phyloP scores from a whole-genome alignment of 2,113 vertebrate genomes.

The Cyprinodon brontotheroides region DNA sequence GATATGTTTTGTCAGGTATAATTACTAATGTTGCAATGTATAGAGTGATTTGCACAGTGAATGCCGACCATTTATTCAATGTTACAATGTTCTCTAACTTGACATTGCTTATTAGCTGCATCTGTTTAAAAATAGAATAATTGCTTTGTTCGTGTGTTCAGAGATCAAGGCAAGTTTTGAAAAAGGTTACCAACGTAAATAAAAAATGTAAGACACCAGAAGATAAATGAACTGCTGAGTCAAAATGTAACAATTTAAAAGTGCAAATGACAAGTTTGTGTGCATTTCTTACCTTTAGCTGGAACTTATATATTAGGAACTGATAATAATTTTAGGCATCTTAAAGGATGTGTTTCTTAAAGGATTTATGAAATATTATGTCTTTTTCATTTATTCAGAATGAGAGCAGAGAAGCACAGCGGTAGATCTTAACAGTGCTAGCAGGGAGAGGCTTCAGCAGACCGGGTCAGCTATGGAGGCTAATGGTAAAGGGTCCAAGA shows the following conservation, averaged over 20 bases:
- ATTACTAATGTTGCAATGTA: constrained; percentile 44
- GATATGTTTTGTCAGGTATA: constrained; percentile 45
- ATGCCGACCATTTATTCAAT: constrained; percentile 35
- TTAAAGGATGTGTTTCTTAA: no score
- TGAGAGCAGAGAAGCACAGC: no score
- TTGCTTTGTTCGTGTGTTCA: constrained; percentile 2
- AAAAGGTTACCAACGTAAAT: constrained; percentile 15
- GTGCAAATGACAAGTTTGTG: no score
- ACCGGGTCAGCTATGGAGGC: no score
- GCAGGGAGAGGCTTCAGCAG: no score
- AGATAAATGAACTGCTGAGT: not conserved
- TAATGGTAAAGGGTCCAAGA: no score
- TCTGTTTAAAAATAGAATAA: constrained; percentile 15
- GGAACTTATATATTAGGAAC: no score
- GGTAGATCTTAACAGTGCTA: no score
- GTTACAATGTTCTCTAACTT: constrained; percentile 49
- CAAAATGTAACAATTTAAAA: not conserved
- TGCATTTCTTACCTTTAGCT: no score
- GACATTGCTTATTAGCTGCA: constrained; percentile 45
- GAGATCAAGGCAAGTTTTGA: constrained; percentile 4
- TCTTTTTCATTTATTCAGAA: no score
- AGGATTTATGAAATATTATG: no score
- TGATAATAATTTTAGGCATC: not conserved
- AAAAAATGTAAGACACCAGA: constrained; percentile 7
- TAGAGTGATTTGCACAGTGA: constrained; percentile 44